A percentile compares a stretch with the other conserved stretches of the same genome.
Evolutionary conservation across 2,797 vertebrate genomes (phyloP).

Genomic region (Cossypha heuglini): DNA sequence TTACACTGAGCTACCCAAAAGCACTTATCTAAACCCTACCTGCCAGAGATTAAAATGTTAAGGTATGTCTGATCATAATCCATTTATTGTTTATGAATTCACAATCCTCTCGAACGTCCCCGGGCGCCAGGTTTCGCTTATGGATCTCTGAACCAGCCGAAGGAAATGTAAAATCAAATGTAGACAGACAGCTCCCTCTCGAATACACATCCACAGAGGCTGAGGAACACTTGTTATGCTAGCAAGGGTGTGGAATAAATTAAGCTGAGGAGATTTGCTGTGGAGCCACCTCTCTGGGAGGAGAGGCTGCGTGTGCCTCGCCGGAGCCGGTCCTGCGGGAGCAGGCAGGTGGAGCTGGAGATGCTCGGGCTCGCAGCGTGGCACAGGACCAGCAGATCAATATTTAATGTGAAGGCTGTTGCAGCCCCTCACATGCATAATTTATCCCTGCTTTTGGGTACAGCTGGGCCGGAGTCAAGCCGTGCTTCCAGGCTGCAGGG

Average conservation of each 20-base stretch:
- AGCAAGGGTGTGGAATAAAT: slow-evolving; percentile 59
- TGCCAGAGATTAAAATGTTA: not conserved
- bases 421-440: slow-evolving; percentile 62
- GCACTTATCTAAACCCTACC: not conserved
- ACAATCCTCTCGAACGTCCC: not conserved
- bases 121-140: not conserved
- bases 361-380: not conserved
- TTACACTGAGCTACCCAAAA: not conserved
- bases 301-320: not conserved
- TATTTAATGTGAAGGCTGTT: slow-evolving; percentile 60
- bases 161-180: slow-evolving; percentile 53
- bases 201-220: slow-evolving; percentile 46
- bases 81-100: slow-evolving; percentile 52
- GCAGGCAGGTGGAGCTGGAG: slow-evolving; percentile 48
- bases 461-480: slow-evolving; percentile 33
- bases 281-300: slow-evolving; percentile 4
- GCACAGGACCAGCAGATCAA: slow-evolving; percentile 57
- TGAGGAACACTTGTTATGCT: slow-evolving; percentile 47
- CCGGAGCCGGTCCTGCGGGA: not conserved
- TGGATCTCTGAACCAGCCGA: slow-evolving; percentile 48
- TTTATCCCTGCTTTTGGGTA: slow-evolving; percentile 60
- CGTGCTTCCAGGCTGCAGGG: not conserved
- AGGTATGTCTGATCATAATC: not conserved
- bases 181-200: slow-evolving; percentile 54
- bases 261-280: slow-evolving; percentile 25